phyloP scores from a whole-genome alignment of 2,888 invertebrate genomes.

The Idaea dimidiata region DNA sequence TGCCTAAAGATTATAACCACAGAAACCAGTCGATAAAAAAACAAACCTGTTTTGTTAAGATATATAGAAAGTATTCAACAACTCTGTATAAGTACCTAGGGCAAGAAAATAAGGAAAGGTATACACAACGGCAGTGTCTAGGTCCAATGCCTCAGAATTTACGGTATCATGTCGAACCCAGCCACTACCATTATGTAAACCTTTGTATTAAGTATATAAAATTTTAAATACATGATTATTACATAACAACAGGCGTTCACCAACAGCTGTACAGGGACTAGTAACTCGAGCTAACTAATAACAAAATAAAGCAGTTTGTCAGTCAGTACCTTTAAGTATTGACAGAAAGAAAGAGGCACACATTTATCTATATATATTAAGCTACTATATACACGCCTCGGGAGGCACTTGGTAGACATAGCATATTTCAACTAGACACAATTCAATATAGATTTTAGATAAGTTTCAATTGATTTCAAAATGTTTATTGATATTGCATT shows the following conservation, averaged over 20 bases:
- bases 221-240: constrained; percentile 56
- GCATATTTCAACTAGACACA: constrained; percentile 15
- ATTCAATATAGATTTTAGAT: constrained; percentile 11
- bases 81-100: too few relatives aligned
- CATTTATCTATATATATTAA: constrained; percentile 63
- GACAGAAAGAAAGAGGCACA: constrained; percentile 57
- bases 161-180: constrained; percentile 73
- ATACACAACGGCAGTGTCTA: too few relatives aligned
- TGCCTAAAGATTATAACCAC: too few relatives aligned
- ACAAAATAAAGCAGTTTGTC: constrained; percentile 16
- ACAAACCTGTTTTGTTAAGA: too few relatives aligned
- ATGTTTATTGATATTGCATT: too few relatives aligned
- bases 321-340: constrained; percentile 22
- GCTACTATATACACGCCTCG: constrained; percentile 69
- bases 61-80: too few relatives aligned
- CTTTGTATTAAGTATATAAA: constrained; percentile 28
- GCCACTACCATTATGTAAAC: constrained; percentile 40
- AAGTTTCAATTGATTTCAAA: constrained; percentile 7
- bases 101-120: too few relatives aligned
- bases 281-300: constrained; percentile 22
- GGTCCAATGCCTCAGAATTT: constrained; percentile 35
- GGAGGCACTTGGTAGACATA: constrained; percentile 64
- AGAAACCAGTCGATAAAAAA: too few relatives aligned
- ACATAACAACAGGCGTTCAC: constrained; percentile 63
- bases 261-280: constrained; percentile 66